These are phyloP conservation scores for Hypena proboscidalis DNA, from an alignment of 2,888 invertebrate genomes.

Conservation along the genomic window DNA sequence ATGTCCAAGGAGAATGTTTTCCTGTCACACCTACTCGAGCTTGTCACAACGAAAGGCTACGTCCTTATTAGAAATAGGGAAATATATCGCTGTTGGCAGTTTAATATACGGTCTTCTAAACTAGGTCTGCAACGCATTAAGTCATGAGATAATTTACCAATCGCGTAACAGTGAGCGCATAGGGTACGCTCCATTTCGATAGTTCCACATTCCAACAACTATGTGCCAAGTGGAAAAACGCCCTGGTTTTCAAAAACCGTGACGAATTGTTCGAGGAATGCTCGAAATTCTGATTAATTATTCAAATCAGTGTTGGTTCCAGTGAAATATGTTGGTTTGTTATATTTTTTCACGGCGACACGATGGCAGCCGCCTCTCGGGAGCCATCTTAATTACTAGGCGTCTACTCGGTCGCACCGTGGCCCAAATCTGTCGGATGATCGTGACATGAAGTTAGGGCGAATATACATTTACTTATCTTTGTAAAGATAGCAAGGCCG, in stretches of 20 bases:
- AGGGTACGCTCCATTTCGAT: not conserved
- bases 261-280: slow-evolving; percentile 43
- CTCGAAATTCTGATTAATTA: slow-evolving; percentile 56
- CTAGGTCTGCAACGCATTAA: not conserved
- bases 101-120: too few relatives aligned
- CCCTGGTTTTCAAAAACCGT: slow-evolving; percentile 34
- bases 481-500: not conserved
- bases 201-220: not conserved
- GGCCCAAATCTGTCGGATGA: slow-evolving; percentile 66
- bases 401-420: slow-evolving; percentile 51
- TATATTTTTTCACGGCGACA: slow-evolving; percentile 58
- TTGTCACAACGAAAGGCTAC: slow-evolving; percentile 22
- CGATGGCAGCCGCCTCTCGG: slow-evolving; percentile 52
- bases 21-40: slow-evolving; percentile 34
- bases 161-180: not conserved
- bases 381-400: slow-evolving; percentile 61
- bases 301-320: slow-evolving; percentile 49
- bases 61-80: not conserved
- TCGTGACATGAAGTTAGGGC: slow-evolving; percentile 46
- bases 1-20: slow-evolving; percentile 32
- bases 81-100: too few relatives aligned
- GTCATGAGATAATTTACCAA: not conserved
- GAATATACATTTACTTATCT: slow-evolving; percentile 21
- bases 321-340: slow-evolving; percentile 47
- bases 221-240: not conserved